Conservation (phyloP, 2,113 vertebrate species). For the Polyodon spathula region DNA sequence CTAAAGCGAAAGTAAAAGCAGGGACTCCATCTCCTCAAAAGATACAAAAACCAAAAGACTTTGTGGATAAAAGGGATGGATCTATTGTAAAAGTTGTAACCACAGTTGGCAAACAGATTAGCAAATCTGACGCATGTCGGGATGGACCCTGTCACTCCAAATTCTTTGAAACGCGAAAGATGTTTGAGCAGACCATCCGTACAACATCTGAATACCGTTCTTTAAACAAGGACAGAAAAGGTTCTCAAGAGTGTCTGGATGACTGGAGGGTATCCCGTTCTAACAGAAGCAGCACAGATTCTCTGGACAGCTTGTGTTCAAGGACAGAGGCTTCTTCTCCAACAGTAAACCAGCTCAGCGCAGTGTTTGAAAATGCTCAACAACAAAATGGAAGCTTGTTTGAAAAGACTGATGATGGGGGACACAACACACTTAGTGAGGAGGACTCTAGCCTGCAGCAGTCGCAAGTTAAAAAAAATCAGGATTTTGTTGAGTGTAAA, state of each 20-base stretch:
- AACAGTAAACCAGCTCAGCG: slow-evolving; percentile 91
- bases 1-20: slow-evolving; percentile 54
- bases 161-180: slow-evolving; percentile 86
- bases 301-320: slow-evolving; percentile 89
- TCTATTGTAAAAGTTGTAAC: slow-evolving; percentile 76
- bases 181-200: slow-evolving; percentile 81
- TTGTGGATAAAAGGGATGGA: slow-evolving; percentile 78
- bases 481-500: slow-evolving; percentile 36
- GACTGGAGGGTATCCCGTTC: slow-evolving; percentile 78
- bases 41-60: slow-evolving; percentile 73
- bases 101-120: slow-evolving; percentile 67
- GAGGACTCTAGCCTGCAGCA: slow-evolving; percentile 50
- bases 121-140: slow-evolving; percentile 58
- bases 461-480: slow-evolving; percentile 44
- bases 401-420: slow-evolving; percentile 51
- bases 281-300: slow-evolving; percentile 86
- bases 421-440: slow-evolving; percentile 52
- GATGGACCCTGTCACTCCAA: slow-evolving; percentile 73
- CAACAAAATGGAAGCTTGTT: slow-evolving; percentile 37
- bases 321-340: slow-evolving; percentile 86
- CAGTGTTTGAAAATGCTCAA: slow-evolving; percentile 85
- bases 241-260: slow-evolving; percentile 70
- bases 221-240: slow-evolving; percentile 68
- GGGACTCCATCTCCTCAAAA: slow-evolving; percentile 76
- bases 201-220: slow-evolving; percentile 68